These are phyloP conservation scores for Melopsittacus undulatus DNA, from an alignment of 2,797 vertebrate genomes.

Conservation along the genomic window DNA sequence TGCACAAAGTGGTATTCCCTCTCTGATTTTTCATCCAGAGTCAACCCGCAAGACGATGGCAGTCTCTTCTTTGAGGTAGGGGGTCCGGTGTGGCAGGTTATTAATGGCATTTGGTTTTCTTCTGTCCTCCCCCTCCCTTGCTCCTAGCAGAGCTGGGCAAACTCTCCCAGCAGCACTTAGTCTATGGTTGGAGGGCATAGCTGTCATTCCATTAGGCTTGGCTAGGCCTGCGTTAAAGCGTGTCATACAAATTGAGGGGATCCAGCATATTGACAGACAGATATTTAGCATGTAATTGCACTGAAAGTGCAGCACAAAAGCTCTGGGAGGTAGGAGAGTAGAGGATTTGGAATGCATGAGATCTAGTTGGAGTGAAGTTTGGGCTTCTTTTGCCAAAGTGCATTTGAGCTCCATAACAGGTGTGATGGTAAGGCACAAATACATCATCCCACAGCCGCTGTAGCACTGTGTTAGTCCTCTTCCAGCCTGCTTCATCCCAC, in stretches of 20 bases:
- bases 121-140: background rate
- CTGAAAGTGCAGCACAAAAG: conserved; percentile 68
- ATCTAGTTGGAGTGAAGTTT: conserved; percentile 24
- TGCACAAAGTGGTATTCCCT: background rate
- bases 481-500: background rate
- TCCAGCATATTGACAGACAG: conserved; percentile 79
- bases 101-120: background rate
- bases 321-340: conserved; percentile 54
- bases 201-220: conserved; percentile 77
- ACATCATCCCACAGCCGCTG: conserved; percentile 15
- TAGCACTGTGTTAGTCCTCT: background rate
- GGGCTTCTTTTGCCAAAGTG: background rate
- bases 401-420: conserved; percentile 65
- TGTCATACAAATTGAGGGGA: conserved; percentile 83
- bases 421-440: conserved; percentile 50
- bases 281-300: conserved; percentile 74
- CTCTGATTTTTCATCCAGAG: background rate
- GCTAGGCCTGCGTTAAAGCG: conserved; percentile 69
- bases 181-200: conserved; percentile 76
- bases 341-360: conserved; percentile 55
- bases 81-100: background rate
- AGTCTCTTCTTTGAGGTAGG: background rate
- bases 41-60: background rate
- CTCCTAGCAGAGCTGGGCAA: background rate
- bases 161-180: conserved; percentile 37